Evolutionary conservation across 2,113 vertebrate genomes (phyloP).

Genomic region (Natator depressus): DNA sequence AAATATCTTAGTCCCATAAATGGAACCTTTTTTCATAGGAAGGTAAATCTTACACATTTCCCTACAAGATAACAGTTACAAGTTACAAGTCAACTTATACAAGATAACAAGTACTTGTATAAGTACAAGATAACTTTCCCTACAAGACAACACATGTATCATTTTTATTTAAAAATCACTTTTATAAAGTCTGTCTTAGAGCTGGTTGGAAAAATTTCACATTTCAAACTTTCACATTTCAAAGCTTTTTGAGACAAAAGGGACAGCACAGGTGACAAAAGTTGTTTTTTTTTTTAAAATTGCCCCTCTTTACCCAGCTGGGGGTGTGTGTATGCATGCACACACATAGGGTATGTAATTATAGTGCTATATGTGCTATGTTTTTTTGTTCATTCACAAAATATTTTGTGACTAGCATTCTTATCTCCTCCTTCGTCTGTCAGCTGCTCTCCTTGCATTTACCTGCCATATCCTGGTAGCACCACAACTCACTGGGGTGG

Average conservation of each 20-base stretch:
- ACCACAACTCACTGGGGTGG: accelerated
- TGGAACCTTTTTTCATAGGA: neutral
- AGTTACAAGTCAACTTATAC: no score
- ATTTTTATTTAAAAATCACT: neutral
- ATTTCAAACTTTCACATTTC: constrained; percentile 3
- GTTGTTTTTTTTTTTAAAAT: neutral
- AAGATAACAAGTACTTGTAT: no score
- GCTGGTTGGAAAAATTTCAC: neutral
- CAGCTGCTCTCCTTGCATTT: neutral
- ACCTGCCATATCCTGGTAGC: accelerated
- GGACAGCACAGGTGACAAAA: neutral
- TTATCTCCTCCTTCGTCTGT: accelerated
- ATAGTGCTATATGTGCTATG: neutral
- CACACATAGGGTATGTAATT: neutral
- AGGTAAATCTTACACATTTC: neutral
- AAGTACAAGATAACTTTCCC: no score
- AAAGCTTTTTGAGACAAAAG: neutral
- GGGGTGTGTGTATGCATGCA: accelerated
- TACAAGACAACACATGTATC: neutral
- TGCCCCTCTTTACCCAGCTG: neutral
- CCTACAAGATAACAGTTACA: neutral
- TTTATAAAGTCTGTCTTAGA: neutral
- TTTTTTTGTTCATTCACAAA: neutral
- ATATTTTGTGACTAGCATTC: neutral
- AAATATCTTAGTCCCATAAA: neutral